A percentile compares a stretch with the other conserved stretches of the same genome.
Conservation (phyloP, 2,113 vertebrate species). For the Lycaon pictus region DNA sequence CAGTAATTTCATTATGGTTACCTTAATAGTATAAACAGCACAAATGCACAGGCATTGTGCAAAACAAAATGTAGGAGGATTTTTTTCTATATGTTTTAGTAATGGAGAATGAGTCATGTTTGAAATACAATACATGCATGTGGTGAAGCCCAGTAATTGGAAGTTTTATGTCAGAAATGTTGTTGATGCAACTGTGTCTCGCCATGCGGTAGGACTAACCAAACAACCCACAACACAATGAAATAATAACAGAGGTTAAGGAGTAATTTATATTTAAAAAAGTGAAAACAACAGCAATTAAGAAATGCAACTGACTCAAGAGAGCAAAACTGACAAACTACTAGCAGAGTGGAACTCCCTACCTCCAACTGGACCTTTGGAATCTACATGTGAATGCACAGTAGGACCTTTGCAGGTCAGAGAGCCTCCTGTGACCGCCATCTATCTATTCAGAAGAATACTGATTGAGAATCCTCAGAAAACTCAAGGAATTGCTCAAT, state of each 20-base stretch:
- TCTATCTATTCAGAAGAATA: neutral
- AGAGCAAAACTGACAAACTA: neutral
- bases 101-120: slow-evolving; percentile 31
- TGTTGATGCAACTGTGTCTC: neutral
- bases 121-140: neutral
- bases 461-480: neutral
- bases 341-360: neutral
- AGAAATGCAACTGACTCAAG: slow-evolving; percentile 43
- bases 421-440: neutral
- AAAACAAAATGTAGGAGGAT: neutral
- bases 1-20: slow-evolving; percentile 14
- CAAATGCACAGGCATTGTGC: neutral
- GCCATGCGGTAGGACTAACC: neutral
- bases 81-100: neutral
- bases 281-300: slow-evolving; percentile 12
- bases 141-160: neutral
- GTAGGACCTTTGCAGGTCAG: neutral
- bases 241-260: slow-evolving; percentile 44
- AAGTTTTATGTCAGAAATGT: slow-evolving; percentile 44
- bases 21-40: neutral
- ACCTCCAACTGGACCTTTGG: neutral
- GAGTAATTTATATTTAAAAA: slow-evolving; percentile 48
- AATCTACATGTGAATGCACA: neutral
- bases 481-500: neutral
- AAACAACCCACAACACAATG: neutral